These are phyloP conservation scores for Ianthella basta DNA, from an alignment of 37 sponge, comb jelly and placozoan genomes.

Conservation along the genomic window DNA sequence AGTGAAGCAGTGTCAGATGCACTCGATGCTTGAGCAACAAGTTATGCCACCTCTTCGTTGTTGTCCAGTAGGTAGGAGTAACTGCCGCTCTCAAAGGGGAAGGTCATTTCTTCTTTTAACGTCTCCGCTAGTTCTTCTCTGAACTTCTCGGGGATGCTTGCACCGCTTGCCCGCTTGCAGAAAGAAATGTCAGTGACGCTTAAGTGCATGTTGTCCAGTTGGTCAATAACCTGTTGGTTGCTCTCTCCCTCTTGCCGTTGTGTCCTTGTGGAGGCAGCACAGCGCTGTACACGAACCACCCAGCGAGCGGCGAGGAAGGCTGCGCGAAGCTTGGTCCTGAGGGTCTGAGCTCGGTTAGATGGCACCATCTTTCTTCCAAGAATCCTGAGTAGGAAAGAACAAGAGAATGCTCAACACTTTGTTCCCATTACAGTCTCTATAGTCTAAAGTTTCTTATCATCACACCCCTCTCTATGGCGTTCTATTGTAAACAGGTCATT, in stretches of 20 bases:
- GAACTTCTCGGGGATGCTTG: conserved; percentile 12
- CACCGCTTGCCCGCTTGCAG: too few species aligned
- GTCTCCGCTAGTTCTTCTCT: conserved; percentile 1
- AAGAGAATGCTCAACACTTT: not conserved
- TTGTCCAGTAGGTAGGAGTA: not conserved
- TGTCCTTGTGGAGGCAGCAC: not conserved
- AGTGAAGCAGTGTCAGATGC: too few species aligned
- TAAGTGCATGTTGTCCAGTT: not conserved
- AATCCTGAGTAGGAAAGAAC: not conserved
- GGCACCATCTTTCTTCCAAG: conserved; percentile 18
- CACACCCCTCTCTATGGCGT: too few species aligned
- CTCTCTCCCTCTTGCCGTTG: not conserved
- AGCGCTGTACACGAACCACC: not conserved
- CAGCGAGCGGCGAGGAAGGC: conserved; percentile 5
- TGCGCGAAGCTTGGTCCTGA: conserved; percentile 17
- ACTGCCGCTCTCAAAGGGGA: not conserved
- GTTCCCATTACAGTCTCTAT: not conserved
- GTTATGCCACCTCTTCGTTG: not conserved
- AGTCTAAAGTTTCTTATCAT: too few species aligned
- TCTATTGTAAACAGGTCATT: too few species aligned
- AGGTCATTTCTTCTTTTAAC: not conserved
- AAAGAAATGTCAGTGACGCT: not conserved
- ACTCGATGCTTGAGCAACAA: too few species aligned
- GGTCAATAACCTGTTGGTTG: not conserved
- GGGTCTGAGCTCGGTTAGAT: not conserved